Evolutionary conservation across 2,888 invertebrate genomes (phyloP).

Genomic region (Eristalis tenax): DNA sequence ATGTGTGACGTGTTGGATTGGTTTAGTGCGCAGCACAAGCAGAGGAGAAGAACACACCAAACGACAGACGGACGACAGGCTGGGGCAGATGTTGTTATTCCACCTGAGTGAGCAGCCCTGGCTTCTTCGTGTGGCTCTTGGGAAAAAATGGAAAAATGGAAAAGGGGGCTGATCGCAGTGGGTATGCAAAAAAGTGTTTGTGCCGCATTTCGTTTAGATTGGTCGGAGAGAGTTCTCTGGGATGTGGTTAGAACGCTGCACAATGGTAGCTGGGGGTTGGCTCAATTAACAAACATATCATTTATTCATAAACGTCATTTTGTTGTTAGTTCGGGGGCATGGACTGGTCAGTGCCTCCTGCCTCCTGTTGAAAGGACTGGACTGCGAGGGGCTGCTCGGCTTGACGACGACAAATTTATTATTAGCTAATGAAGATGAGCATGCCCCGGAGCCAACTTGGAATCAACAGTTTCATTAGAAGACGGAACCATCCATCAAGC

Average conservation of each 20-base stretch:
- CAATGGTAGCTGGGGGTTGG: slow-evolving; percentile 68
- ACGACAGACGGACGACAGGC: slow-evolving; percentile 73
- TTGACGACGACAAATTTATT: slow-evolving; percentile 26
- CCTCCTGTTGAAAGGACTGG: neutral
- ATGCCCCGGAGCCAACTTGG: neutral
- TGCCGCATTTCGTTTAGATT: slow-evolving; percentile 67
- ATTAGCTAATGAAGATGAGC: slow-evolving; percentile 35
- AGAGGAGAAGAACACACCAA: slow-evolving; percentile 73
- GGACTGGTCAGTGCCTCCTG: neutral
- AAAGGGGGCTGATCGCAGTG: slow-evolving; percentile 65
- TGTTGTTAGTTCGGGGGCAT: slow-evolving; percentile 12
- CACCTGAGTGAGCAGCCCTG: slow-evolving; percentile 51
- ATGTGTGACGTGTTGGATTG: slow-evolving; percentile 62
- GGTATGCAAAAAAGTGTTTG: slow-evolving; percentile 69
- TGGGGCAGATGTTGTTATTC: slow-evolving; percentile 68
- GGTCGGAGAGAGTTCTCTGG: slow-evolving; percentile 61
- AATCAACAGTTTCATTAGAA: slow-evolving; percentile 33
- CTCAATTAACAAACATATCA: slow-evolving; percentile 64
- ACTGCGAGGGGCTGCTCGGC: neutral
- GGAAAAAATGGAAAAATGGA: slow-evolving; percentile 21
- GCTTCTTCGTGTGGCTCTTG: slow-evolving; percentile 48
- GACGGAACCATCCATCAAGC: slow-evolving; percentile 37
- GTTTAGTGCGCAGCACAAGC: slow-evolving; percentile 61
- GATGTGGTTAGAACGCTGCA: slow-evolving; percentile 63
- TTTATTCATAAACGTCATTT: slow-evolving; percentile 65